Evolutionary conservation across 2,888 invertebrate genomes (phyloP).

Genomic region (Temnothorax ravouxi): DNA sequence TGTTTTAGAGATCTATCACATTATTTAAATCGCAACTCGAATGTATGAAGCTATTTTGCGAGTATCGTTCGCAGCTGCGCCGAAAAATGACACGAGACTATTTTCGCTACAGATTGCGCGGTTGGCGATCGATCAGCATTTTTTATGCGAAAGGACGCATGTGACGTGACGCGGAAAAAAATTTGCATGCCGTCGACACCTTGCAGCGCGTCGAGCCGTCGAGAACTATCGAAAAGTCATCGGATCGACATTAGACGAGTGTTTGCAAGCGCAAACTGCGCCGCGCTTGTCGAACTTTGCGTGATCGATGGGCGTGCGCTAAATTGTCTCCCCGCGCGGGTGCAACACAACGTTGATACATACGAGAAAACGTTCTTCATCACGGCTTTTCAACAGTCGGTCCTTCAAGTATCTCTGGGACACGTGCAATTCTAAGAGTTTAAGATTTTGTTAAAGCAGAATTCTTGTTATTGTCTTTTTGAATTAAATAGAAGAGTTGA

Average conservation of each 20-base stretch:
- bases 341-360: conserved; percentile 1
- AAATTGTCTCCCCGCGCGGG: conserved; percentile 40
- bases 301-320: conserved; percentile 77
- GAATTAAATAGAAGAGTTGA: background rate
- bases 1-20: background rate
- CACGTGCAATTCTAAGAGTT: background rate
- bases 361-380: background rate
- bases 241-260: conserved; percentile 82
- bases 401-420: background rate
- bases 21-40: background rate
- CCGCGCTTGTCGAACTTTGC: conserved; percentile 70
- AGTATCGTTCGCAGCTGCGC: conserved; percentile 11
- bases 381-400: background rate
- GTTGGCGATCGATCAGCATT: conserved; percentile 75
- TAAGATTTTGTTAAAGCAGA: background rate
- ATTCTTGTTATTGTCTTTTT: background rate
- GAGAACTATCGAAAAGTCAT: conserved; percentile 85
- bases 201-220: conserved; percentile 52
- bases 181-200: conserved; percentile 81
- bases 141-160: conserved; percentile 80
- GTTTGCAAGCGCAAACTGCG: conserved; percentile 64
- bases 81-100: conserved; percentile 12
- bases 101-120: conserved; percentile 1
- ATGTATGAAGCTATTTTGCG: background rate
- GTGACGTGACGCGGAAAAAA: conserved; percentile 85